phyloP scores from a whole-genome alignment of 2,797 vertebrate genomes.

The Onychomys leucogaster region DNA sequence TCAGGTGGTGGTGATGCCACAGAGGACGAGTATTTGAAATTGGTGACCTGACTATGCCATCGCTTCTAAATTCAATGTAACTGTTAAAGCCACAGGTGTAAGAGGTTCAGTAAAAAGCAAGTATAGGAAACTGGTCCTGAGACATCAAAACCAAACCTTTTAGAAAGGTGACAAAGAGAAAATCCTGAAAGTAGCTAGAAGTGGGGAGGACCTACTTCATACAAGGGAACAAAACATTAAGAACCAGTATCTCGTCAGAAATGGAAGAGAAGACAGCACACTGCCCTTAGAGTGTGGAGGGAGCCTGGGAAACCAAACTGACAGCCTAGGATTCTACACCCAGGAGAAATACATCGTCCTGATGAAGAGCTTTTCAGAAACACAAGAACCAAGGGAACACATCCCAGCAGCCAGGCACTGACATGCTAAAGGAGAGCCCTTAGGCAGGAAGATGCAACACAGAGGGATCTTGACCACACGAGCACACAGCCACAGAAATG shows the following conservation, averaged over 20 bases:
- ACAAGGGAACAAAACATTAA: neutral
- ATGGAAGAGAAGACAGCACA: neutral
- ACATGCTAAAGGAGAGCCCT: neutral
- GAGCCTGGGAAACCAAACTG: neutral
- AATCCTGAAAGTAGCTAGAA: neutral
- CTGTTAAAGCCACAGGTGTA: neutral
- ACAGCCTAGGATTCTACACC: neutral
- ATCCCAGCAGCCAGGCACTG: neutral
- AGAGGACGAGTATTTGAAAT: neutral
- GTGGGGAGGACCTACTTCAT: neutral
- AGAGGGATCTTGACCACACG: neutral
- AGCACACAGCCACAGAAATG: neutral
- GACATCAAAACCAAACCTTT: neutral
- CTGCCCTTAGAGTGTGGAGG: neutral
- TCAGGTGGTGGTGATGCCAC: rapidly evolving
- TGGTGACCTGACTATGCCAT: neutral
- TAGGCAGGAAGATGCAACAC: neutral
- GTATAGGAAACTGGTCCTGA: neutral
- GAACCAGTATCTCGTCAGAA: neutral
- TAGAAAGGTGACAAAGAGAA: neutral
- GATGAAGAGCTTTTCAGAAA: neutral
- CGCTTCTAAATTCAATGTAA: neutral
- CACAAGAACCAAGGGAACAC: neutral
- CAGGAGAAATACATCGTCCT: neutral
- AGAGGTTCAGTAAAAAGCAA: neutral